These are phyloP conservation scores for Sesamia inferens DNA, from an alignment of 2,888 invertebrate genomes.

Conservation along the genomic window DNA sequence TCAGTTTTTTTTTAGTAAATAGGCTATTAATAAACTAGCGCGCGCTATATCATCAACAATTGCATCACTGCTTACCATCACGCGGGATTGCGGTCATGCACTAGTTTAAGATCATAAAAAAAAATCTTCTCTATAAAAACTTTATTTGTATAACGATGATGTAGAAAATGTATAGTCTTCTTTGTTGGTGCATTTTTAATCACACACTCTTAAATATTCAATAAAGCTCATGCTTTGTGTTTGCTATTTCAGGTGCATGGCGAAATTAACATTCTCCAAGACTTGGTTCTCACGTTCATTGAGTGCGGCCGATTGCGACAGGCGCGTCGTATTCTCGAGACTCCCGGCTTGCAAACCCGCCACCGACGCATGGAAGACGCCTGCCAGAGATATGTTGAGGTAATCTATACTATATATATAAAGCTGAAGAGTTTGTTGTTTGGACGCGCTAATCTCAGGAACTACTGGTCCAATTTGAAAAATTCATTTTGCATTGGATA, in stretches of 20 bases:
- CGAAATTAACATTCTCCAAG: conserved; percentile 95
- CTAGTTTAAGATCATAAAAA: no score
- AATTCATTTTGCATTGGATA: no score
- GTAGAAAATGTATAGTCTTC: background rate
- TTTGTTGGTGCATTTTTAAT: background rate
- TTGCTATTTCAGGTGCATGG: conserved; percentile 90
- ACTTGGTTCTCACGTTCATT: conserved; percentile 95
- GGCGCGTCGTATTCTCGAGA: conserved; percentile 95
- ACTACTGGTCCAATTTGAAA: no score
- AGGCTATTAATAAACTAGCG: no score
- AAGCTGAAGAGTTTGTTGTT: no score
- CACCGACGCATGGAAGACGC: conserved; percentile 92
- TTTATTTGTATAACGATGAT: background rate
- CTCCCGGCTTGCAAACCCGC: conserved; percentile 93
- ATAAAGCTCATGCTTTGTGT: background rate
- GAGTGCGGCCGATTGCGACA: conserved; percentile 95
- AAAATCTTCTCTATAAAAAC: no score
- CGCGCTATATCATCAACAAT: no score
- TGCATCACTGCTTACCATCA: no score
- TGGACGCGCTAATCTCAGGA: no score
- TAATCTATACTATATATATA: no score
- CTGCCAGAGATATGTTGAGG: conserved; percentile 91
- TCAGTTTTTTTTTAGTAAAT: no score
- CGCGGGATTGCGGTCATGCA: no score
- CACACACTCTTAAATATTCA: background rate